Percentiles rank a stretch among this genome's conserved stretches.
These are phyloP conservation scores for Melanostoma mellinum DNA, from an alignment of 2,888 invertebrate species.

Conservation along the genomic window DNA sequence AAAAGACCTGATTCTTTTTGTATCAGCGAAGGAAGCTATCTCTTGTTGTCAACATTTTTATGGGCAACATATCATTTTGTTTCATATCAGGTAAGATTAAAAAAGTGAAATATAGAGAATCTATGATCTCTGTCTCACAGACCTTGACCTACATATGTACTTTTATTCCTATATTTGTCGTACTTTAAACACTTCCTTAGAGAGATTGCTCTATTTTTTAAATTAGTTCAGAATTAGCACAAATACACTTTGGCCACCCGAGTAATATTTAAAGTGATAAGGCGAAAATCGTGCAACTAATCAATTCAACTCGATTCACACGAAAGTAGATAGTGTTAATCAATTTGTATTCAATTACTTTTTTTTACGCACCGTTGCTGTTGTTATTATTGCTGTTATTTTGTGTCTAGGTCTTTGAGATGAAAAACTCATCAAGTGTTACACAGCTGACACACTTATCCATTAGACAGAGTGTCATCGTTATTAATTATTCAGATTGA, in stretches of 20 bases:
- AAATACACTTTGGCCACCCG: conserved; percentile 32
- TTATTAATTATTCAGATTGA: conserved; percentile 16
- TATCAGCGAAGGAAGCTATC: too few species aligned
- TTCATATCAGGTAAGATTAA: too few species aligned
- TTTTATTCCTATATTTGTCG: too few species aligned
- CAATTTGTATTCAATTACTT: conserved; percentile 17
- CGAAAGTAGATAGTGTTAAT: conserved; percentile 17
- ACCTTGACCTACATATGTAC: too few species aligned
- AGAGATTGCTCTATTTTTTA: too few species aligned
- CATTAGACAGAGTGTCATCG: conserved; percentile 53
- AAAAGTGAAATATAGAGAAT: too few species aligned
- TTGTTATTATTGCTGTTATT: conserved; percentile 20
- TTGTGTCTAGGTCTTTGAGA: conserved; percentile 41
- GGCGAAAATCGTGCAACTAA: conserved; percentile 27
- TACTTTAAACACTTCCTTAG: too few species aligned
- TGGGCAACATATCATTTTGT: too few species aligned
- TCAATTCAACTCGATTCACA: conserved; percentile 16
- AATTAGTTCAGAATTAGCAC: not conserved
- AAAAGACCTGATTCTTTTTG: too few species aligned
- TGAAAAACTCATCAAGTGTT: conserved; percentile 40
- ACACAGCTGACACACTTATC: conserved; percentile 57
- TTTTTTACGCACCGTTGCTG: not conserved
- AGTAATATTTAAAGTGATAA: conserved; percentile 43
- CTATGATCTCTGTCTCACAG: too few species aligned
- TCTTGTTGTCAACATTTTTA: too few species aligned